Base-by-base conservation (phyloP, 1,140 invertebrate species). In the Drosophila paulistorum region DNA sequence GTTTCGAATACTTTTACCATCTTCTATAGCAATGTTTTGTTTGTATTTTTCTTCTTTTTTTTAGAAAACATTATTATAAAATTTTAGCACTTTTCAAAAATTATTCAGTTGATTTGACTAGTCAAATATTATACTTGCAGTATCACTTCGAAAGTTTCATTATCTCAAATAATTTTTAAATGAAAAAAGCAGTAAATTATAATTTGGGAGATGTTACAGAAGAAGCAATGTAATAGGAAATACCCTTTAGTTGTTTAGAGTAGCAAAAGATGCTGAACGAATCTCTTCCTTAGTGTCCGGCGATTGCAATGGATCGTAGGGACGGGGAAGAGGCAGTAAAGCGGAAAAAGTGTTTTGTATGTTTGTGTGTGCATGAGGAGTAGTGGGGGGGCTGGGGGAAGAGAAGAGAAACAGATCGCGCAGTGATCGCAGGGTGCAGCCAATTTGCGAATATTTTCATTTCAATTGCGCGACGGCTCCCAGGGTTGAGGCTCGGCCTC, bases 381-480 rank as follows among this genome's bases (percentile, higher is more conserved):
- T 57, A 26, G 3, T 26, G 3, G 3, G 23, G 3, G 1, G 13
- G 9, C 7, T 37, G 54, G 14, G 55, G 30, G 37, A 37, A 6
- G 33, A 42, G 10, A 54, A 30, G 33, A 69, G 39, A 69, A 55
- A 41, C 70, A 60, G 65, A 77, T 69, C 45, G 68, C 63, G 26
- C 41, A 26, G 60, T 68, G 68, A 60, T 79, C 76, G 76, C 71
- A 76, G 83, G 76, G 84, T 77, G 79, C 84, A 89, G 84, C 89
- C 89, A 91, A 91, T 91, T 91, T 91, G 89, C 83, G 89, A 91
- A 91, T 91, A 90, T 91, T 91, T 91, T 90, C 89, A 91, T 85
- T 89, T 90, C 81, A 90, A 89, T 90, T 90, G 86, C 81, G 71
- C 41, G 70, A 54, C 71, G 71, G 75, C 81, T 80, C 54, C 73